Evolutionary conservation across 2,888 invertebrate genomes (phyloP), one percentile per base, ranked within the genome.

Genomic region (Hypomecis punctinalis): DNA sequence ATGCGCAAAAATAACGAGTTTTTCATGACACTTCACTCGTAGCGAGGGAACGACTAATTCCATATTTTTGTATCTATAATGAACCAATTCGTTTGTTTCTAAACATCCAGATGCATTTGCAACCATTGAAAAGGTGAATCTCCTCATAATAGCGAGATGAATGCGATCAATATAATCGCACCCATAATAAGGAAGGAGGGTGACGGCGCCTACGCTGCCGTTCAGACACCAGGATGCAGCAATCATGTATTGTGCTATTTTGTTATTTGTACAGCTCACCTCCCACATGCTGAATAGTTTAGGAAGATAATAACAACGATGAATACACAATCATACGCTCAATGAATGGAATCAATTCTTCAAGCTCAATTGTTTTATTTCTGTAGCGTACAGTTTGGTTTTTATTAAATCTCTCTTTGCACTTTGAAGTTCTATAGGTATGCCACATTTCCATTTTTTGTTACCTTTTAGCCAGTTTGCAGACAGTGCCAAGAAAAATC

Each of bases 171-270:
- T 73, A 67, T 62, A 73, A 76, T 76, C 78, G 78, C 80, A 78
- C 75, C 69, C 72, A 74, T 90, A 90, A 91, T 89, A 77, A 91
- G 91, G 91, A 91, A 85, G 91, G 83, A 88, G 91, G 91, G 91
- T 88, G 85, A 72, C 84, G 78, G 82, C 81, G 82, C 81, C 83
- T 79, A 81, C 83, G 77, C 80, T 78, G 72, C 81, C 9, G 23
- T 48, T 9, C 39, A 46, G 36, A 37, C 23, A 47, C 40, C 56
- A 88, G 89, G 90, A 90, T 88, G 88, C 88, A 80, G 75, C 86
- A 88, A 88, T 90, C 88, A 88, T 80, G 79, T 76, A 72, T 76
- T 63, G 66, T 69, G 69, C 68, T 68, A 71, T 71, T 67, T 67
- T 67, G 67, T 65, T 66, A 69, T 70, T 65, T 65, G 62, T 66